Percentiles rank a stretch among this genome's conserved stretches.
phyloP scores from a whole-genome alignment of 1,140 invertebrate genomes.

The Macrobrachium nipponense region DNA sequence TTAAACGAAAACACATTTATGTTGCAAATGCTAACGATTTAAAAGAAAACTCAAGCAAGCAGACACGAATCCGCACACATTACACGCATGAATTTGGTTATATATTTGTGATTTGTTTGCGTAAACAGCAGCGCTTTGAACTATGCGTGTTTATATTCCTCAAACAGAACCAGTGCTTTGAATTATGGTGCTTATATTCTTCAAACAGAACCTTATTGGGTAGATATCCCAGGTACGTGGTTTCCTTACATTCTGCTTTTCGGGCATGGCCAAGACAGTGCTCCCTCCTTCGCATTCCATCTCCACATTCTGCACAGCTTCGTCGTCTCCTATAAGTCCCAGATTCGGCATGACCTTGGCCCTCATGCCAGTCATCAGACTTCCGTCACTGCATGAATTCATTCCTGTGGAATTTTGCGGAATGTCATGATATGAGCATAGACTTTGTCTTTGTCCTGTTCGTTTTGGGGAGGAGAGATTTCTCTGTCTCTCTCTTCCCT shows the following conservation, averaged over 20 bases:
- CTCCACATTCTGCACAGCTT: constrained; percentile 11
- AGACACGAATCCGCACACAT: too few relatives aligned
- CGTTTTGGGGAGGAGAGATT: neutral
- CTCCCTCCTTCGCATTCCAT: constrained; percentile 5
- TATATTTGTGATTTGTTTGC: too few relatives aligned
- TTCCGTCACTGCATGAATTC: neutral
- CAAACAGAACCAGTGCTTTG: neutral
- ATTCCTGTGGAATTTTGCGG: neutral
- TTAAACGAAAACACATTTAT: too few relatives aligned
- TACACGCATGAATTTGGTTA: too few relatives aligned
- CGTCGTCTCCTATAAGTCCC: neutral
- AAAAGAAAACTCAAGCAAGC: too few relatives aligned
- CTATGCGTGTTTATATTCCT: neutral
- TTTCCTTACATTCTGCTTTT: neutral
- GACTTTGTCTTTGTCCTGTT: neutral
- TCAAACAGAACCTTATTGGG: neutral
- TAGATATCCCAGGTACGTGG: too few relatives aligned
- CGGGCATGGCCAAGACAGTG: neutral
- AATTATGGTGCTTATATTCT: neutral
- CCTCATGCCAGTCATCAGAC: constrained; percentile 13
- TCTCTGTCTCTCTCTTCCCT: constrained; percentile 3
- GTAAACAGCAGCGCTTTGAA: neutral
- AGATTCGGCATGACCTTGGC: neutral
- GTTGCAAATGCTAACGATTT: too few relatives aligned
- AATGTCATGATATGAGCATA: neutral